phyloP scores from a whole-genome alignment of 2,113 vertebrate genomes.

The Opisthocomus hoazin region DNA sequence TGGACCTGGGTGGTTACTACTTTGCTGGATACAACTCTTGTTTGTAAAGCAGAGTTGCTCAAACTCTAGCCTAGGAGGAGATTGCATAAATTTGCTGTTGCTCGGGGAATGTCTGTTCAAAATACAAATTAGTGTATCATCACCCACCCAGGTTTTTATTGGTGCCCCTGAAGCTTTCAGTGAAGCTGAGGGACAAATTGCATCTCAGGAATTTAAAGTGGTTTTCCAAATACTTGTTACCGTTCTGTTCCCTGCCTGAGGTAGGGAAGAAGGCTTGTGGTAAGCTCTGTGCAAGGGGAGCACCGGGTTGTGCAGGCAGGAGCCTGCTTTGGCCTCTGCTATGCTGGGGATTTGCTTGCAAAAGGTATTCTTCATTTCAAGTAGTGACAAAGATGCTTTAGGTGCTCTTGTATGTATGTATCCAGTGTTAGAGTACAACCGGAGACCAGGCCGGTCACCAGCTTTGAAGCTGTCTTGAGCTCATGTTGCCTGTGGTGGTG shows the following conservation, averaged over 20 bases:
- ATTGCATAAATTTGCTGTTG: slow-evolving; percentile 4
- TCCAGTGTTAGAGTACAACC: not conserved
- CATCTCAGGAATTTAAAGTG: slow-evolving; percentile 31
- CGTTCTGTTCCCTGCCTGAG: not conserved
- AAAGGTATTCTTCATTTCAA: not conserved
- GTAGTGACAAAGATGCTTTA: not conserved
- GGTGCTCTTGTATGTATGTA: not conserved
- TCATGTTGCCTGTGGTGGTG: not conserved
- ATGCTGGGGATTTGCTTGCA: not conserved
- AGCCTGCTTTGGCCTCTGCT: not conserved
- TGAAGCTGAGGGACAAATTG: not conserved
- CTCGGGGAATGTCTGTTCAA: not conserved
- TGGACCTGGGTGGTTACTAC: slow-evolving; percentile 40
- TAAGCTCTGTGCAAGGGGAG: not conserved
- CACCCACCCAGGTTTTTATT: not conserved
- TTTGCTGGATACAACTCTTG: not conserved
- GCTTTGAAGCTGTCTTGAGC: not conserved
- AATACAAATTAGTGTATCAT: not conserved
- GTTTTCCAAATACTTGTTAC: not conserved
- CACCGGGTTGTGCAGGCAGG: fast-evolving
- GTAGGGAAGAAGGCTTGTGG: not conserved
- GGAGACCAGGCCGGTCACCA: not conserved
- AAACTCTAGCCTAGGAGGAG: not conserved
- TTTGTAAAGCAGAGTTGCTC: slow-evolving; percentile 12
- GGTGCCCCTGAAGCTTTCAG: not conserved